A percentile compares a stretch with the other conserved stretches of the same genome.
Conservation (phyloP, 2,888 invertebrate genomes). For the Diaphora mendica region DNA sequence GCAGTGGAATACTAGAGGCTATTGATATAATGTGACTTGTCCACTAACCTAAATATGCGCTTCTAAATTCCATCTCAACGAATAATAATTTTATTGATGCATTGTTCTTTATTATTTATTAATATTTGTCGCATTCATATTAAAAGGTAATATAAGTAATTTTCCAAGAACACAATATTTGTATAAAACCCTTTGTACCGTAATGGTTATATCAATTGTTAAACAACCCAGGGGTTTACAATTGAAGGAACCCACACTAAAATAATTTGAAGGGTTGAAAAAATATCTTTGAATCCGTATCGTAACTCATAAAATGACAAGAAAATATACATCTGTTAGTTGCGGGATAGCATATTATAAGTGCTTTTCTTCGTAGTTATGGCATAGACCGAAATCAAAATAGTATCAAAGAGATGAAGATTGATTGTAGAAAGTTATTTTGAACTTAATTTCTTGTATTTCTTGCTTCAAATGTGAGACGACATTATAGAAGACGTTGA, state of each 20-base stretch:
- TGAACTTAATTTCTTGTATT: constrained; percentile 6
- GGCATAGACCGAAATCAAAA: constrained; percentile 4
- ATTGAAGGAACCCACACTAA: background rate
- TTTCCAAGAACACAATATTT: background rate
- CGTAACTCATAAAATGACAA: background rate
- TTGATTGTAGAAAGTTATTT: constrained; percentile 11
- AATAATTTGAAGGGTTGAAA: background rate
- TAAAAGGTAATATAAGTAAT: background rate
- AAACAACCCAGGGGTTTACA: background rate
- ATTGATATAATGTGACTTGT: too few species aligned
- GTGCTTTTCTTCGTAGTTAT: background rate
- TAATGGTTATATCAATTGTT: background rate
- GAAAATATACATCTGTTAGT: background rate
- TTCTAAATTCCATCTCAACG: background rate
- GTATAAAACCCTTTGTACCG: background rate
- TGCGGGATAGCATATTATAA: background rate
- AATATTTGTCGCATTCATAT: background rate
- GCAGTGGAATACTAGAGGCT: too few species aligned
- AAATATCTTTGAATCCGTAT: background rate
- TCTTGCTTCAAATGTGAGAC: background rate
- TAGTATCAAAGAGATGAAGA: constrained; percentile 12
- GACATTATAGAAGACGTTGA: constrained; percentile 6
- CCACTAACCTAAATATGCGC: too few species aligned
- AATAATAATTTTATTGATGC: background rate
- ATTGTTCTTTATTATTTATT: too few species aligned